Evolutionary conservation across 2,888 invertebrate genomes (phyloP).

Genomic region (Lycophotia porphyrea): DNA sequence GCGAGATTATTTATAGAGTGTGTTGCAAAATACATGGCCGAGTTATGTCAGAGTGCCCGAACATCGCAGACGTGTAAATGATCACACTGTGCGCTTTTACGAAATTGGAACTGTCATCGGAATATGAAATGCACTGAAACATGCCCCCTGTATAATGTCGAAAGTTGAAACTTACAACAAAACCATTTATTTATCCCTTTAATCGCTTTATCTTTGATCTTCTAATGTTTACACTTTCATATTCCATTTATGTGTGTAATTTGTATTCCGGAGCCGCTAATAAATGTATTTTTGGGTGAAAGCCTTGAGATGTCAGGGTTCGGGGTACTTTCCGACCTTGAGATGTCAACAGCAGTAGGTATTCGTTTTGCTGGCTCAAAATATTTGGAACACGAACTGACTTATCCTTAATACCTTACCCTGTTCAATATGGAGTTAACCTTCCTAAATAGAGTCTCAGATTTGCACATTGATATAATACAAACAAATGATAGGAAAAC

Average conservation of each 20-base stretch:
- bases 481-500: slow-evolving; percentile 12
- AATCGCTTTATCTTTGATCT: slow-evolving; percentile 38
- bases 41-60: slow-evolving; percentile 85
- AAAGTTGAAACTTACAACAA: slow-evolving; percentile 52
- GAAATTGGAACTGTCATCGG: slow-evolving; percentile 71
- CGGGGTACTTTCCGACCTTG: slow-evolving; percentile 66
- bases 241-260: slow-evolving; percentile 46
- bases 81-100: slow-evolving; percentile 53
- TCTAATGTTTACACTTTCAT: slow-evolving; percentile 41
- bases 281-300: slow-evolving; percentile 55
- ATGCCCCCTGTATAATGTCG: slow-evolving; percentile 23
- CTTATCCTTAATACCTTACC: background rate
- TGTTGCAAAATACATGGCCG: slow-evolving; percentile 88
- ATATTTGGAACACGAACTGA: slow-evolving; percentile 16
- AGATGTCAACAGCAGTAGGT: slow-evolving; percentile 29
- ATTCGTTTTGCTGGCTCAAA: slow-evolving; percentile 26
- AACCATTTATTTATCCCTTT: slow-evolving; percentile 36
- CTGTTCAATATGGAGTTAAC: slow-evolving; percentile 7
- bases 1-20: slow-evolving; percentile 82
- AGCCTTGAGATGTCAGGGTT: slow-evolving; percentile 56
- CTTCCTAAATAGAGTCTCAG: slow-evolving; percentile 24
- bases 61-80: slow-evolving; percentile 67
- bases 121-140: slow-evolving; percentile 58
- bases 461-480: slow-evolving; percentile 23
- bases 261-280: slow-evolving; percentile 46